phyloP scores from a whole-genome alignment of 2,888 invertebrate genomes.

The Brachypalpus laphriformis region DNA sequence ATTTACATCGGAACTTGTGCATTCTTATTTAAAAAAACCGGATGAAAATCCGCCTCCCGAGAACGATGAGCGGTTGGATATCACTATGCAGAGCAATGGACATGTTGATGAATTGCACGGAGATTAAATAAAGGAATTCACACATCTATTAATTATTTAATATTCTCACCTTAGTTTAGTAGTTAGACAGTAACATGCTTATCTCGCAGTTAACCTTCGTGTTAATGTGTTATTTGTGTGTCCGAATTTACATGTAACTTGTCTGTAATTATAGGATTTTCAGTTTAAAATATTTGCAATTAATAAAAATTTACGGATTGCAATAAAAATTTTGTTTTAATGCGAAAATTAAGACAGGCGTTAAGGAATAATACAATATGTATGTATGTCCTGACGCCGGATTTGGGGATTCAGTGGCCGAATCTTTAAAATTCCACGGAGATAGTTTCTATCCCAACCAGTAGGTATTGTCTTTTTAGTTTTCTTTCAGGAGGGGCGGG shows the following conservation, averaged over 20 bases:
- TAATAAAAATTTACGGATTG: constrained; percentile 16
- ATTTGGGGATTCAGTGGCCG: too few relatives aligned
- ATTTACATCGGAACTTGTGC: constrained; percentile 78
- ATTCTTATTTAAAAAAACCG: constrained; percentile 57
- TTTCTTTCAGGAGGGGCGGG: too few relatives aligned
- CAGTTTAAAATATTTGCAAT: background rate
- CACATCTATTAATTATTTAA: constrained; percentile 12
- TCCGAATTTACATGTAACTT: constrained; percentile 5
- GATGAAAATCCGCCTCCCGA: background rate
- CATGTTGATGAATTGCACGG: constrained; percentile 24
- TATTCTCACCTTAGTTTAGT: constrained; percentile 32
- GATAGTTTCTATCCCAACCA: too few relatives aligned
- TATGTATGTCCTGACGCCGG: too few relatives aligned
- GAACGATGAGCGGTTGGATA: background rate
- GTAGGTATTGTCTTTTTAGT: too few relatives aligned
- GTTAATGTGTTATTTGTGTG: background rate
- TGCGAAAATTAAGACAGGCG: background rate
- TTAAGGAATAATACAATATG: too few relatives aligned
- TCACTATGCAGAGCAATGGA: constrained; percentile 45
- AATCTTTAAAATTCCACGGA: too few relatives aligned
- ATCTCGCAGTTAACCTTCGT: constrained; percentile 7
- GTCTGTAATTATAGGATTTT: background rate
- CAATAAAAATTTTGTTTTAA: background rate
- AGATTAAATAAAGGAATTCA: constrained; percentile 1
- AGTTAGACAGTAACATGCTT: constrained; percentile 4